phyloP scores from a whole-genome alignment of 2,113 vertebrate genomes.

The Pseudopodoces humilis region DNA sequence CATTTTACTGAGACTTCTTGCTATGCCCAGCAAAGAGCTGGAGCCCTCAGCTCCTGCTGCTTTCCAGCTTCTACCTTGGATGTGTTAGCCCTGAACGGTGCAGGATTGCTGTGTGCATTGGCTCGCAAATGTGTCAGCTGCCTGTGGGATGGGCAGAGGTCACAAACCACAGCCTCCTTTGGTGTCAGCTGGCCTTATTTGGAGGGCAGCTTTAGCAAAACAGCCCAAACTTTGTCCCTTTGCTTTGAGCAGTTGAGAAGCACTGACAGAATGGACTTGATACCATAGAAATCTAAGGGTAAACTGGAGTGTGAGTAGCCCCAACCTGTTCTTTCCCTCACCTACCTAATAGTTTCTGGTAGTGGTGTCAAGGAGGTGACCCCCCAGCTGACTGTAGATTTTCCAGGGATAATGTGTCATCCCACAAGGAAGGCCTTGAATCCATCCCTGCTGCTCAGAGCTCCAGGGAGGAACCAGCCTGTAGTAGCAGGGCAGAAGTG shows the following conservation, averaged over 20 bases:
- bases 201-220: neutral
- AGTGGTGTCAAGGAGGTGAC: neutral
- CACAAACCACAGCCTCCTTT: neutral
- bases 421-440: neutral
- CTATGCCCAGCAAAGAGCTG: neutral
- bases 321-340: neutral
- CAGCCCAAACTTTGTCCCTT: neutral
- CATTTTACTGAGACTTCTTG: neutral
- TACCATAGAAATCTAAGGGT: neutral
- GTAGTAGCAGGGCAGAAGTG: neutral
- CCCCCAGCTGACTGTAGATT: neutral
- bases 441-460: neutral
- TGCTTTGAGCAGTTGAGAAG: neutral
- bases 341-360: neutral
- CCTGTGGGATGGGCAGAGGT: neutral
- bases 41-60: neutral
- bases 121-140: neutral
- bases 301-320: neutral
- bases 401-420: neutral
- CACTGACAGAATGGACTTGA: neutral
- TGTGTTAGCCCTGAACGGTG: rapidly evolving
- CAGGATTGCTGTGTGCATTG: neutral
- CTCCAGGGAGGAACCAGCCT: neutral
- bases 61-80: neutral
- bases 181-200: neutral